Base-by-base conservation (phyloP, 2,888 invertebrate species). In the Temnothorax ravouxi region DNA sequence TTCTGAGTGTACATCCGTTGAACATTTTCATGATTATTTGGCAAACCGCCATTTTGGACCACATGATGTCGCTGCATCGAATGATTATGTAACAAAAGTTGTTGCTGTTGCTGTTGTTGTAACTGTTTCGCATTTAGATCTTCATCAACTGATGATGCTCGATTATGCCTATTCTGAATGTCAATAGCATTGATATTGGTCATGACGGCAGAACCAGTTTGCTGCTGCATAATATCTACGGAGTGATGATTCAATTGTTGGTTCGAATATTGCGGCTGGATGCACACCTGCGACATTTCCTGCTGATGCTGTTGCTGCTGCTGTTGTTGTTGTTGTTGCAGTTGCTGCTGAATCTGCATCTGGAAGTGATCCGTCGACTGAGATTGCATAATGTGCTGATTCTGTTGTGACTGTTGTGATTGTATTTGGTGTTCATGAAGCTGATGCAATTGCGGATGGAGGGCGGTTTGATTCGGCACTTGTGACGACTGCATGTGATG, bases 311-410 rank as follows among this genome's bases (percentile, higher is more conserved):
- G 95, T 82, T 91, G 92, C 95, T 96, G 95, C 81, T 91, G 92
- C 95, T 96, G 92, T 95, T 96, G 93, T 74, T 96, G 95, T 92
- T 95, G 94, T 94, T 95, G 93, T 79, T 93, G 91, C 18, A 92
- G 91, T 59, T 92, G 91, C 34, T 93, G 93, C 21, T 93, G 95
- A 90, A 96, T 94, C 92, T 91, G 91, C 91, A 91, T 90, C 74
- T 92, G 92, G 76, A 92, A 93, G 29, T 89, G 91, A 72, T 92
- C 92, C 5, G 90, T 81, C 29, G 88, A 69, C 50, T 92, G 91
- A 5, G 86, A 66, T 56, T 93, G 93, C 87, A 92, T 83, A 64
- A 91, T 76, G 44, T 94, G 93, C 21, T 93, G 93, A 87, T 91
- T 91, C 5, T 89, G 76, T 76, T 92, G 91, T 72, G 92, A 92